Evolutionary conservation across 1,140 invertebrate species (phyloP), one percentile per base, ranked within the genome.

Genomic region (Drosophila pachea): DNA sequence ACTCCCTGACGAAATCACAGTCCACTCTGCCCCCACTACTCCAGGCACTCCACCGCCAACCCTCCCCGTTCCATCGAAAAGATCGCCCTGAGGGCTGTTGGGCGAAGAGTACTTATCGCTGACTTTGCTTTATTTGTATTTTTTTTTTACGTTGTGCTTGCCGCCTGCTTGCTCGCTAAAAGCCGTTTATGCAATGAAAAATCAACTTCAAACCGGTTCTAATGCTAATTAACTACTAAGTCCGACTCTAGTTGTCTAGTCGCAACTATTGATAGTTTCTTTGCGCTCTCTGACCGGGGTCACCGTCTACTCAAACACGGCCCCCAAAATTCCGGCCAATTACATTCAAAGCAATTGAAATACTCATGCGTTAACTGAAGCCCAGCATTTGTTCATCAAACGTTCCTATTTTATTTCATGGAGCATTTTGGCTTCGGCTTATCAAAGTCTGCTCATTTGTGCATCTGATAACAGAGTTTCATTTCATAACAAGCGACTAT

Each of bases 121-220:
- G 68, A 70, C 68, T 70, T 45, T 48, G 68, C 68, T 59, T 48
- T 45, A 56, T 49, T 61, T 35, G 48, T n/a, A 22, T 22, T 22
- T 22, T 22, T 22, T 22, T 22, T 68, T 56, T 78, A 74, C 50
- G 54, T 68, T 62, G 14, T 14, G 40, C 40, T 60, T 73, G 55
- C 29, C 35, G 31, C 22, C 22, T 65, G 49, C 52, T 65, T 65
- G 49, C 52, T 65, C 75, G 65, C 42, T 16, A 12, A 32, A 33
- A 7, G 43, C 45, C 35, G 32, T 12, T 64, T 48, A 48, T 55
- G 52, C 33, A 40, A 32, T 65, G 32, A 43, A 47, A 35, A 42
- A 42, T 35, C 7, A 47, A 11, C 8, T 48, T 64, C 4, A 65
- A 65, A 65, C 62, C 63, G 47, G 63, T 66, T 49, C 63, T 11